Percentiles rank a stretch among this genome's conserved stretches.
Evolutionary conservation across 2,888 invertebrate species (phyloP).

Genomic region (Eudiplozoon nipponicum): DNA sequence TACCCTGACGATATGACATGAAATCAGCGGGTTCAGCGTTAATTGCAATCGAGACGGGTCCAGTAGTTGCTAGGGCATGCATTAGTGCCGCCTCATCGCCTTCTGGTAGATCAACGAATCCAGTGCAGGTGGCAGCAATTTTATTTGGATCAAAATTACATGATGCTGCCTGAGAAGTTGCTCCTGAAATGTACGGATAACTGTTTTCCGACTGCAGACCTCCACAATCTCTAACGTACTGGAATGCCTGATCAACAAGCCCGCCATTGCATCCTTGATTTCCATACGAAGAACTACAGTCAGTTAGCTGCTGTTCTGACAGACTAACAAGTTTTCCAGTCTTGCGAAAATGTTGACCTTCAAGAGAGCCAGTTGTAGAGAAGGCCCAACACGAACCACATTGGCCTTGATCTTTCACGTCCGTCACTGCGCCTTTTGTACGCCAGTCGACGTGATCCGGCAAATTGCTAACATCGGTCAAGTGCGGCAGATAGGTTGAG

Average conservation of each 20-base stretch:
- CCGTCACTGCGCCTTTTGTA: conserved; percentile 17
- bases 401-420: conserved; percentile 22
- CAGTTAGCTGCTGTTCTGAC: conserved; percentile 62
- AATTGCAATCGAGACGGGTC: conserved; percentile 20
- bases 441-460: conserved; percentile 17
- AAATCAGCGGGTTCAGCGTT: conserved; percentile 20
- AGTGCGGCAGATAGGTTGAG: too few species aligned
- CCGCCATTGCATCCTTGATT: conserved; percentile 62
- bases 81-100: conserved; percentile 20
- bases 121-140: conserved; percentile 23
- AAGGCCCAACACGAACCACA: conserved; percentile 45
- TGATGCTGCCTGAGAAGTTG: conserved; percentile 17
- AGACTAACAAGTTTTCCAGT: conserved; percentile 43
- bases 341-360: conserved; percentile 36
- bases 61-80: conserved; percentile 21
- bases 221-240: conserved; percentile 17
- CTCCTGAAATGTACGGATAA: conserved; percentile 18
- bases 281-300: conserved; percentile 43
- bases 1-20: conserved; percentile 34
- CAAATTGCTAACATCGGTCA: too few species aligned
- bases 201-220: conserved; percentile 22
- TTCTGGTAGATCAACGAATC: conserved; percentile 22
- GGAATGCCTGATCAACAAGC: conserved; percentile 19
- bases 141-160: conserved; percentile 22
- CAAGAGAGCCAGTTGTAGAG: conserved; percentile 29